Evolutionary conservation across 92 coral and sea anemone species (phyloP), one percentile per base, ranked within the genome.

Genomic region (Porites lobata): DNA sequence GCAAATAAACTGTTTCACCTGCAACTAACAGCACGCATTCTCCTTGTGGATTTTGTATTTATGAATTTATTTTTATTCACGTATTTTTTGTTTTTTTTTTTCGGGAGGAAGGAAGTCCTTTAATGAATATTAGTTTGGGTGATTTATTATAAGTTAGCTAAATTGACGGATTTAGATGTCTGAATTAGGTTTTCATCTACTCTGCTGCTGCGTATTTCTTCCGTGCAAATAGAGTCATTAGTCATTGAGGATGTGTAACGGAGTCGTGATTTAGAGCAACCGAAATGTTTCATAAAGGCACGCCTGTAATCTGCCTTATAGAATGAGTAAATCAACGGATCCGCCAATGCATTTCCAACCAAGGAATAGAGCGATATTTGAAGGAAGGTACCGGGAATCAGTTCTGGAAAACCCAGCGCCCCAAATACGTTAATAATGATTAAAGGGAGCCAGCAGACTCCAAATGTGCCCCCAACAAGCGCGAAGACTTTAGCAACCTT

Each of bases 401-500:
- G 66, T 10, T 91, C 77, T 12, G 81, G 89, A 12, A 78, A 87
- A 7, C 94, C 96, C 18, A 96, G 50, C 1, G 94, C 96, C 22
- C 81, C 90, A 50, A 95, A 85, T 38, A 93, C 87, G 89, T 96
- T 96, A 3, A 95, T 90, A 11, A 96, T 88, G 22, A 96, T 93
- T 1, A 95, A 75, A 4, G 99, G 99, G 26, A 95, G 92, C 99
- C 99, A 96, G 58, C 96, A 96, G 0, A 96, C 89, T 4, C 92
- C 84, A 63, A 96, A 96, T 1, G 98, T 92, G n/a, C 82, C 58
- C 20, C 92, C 91, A 1, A 96, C 83, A 50, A 96, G 85, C 17
- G 99, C 99, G 10, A 96, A 88, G 38, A 96, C 94, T 79, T 96
- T 96, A 0, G 95, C 99, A 0, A 95, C 99, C 82, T 88, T 96